These are phyloP conservation scores for Megalops cyprinoides DNA, from an alignment of 2,797 vertebrate species.

Conservation along the genomic window DNA sequence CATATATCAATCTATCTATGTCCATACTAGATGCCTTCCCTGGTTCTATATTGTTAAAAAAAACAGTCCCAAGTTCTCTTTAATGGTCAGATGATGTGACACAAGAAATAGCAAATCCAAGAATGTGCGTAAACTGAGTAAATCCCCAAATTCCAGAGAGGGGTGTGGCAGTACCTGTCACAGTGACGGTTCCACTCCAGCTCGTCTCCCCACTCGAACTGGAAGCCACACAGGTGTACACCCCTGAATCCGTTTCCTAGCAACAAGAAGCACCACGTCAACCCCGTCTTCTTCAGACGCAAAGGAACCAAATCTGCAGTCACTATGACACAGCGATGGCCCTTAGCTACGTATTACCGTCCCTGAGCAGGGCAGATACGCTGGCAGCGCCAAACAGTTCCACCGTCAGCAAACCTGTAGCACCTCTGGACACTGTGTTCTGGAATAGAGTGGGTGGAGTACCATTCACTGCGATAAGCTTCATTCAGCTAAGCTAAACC, in stretches of 20 bases:
- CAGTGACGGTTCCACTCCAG: slow-evolving; percentile 85
- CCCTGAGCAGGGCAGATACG: too few species aligned
- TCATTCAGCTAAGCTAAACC: not conserved
- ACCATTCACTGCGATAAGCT: not conserved
- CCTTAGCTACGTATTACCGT: too few species aligned
- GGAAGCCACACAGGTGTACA: slow-evolving; percentile 89
- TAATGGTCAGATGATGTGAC: not conserved
- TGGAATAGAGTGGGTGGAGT: not conserved
- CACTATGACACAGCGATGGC: too few species aligned
- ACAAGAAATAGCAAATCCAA: not conserved
- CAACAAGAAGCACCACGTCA: slow-evolving; percentile 63
- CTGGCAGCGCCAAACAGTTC: not conserved
- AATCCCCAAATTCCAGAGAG: not conserved
- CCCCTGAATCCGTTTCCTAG: slow-evolving; percentile 88
- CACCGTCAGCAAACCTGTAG: not conserved
- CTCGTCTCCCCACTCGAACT: slow-evolving; percentile 83
- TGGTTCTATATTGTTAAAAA: not conserved
- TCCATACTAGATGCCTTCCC: not conserved
- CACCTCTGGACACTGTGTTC: not conserved
- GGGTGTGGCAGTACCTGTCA: slow-evolving; percentile 71
- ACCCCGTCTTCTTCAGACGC: slow-evolving; percentile 14
- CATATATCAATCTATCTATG: not conserved
- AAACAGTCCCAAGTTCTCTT: not conserved
- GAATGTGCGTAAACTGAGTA: not conserved
- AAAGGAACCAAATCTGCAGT: not conserved